Evolutionary conservation across 2,113 vertebrate genomes (phyloP), one percentile per base, ranked within the genome.

Genomic region (Leptosomus discolor): DNA sequence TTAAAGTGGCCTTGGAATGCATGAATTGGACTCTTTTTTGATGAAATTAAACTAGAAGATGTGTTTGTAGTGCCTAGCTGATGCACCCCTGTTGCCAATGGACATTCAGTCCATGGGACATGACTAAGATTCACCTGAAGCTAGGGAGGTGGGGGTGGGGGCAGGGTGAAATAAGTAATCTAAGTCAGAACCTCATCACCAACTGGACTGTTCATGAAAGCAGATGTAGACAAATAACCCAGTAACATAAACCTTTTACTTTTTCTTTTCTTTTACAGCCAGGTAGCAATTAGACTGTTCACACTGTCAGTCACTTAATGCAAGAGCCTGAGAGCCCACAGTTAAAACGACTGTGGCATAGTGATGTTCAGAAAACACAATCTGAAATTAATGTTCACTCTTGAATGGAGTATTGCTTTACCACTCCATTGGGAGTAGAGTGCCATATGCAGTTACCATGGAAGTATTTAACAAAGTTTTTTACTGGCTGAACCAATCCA

Each of bases 211-310:
- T 60, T 73, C 53, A 21, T 46, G 79, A 48, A 76, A 69, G 9
- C 10, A 92, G 8, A 46, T 56, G 20, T n/a, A 71, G 48, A 57
- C 20, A 85, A 80, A 69, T 51, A 71, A 41, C 4, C 1, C 2
- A 19, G 6, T 53, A 77, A 39, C 18, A 51, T 0, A 54, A 11
- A 36, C 0, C 4, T 29, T 34, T 39, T 63, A 0, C 11, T 51
- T 39, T 67, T 56, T 54, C 5, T 75, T 89, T 77, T 46, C 1
- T 58, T 61, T 70, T 39, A 23, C 2, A 1, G 6, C 4, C 36
- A 50, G 73, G 34, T 29, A 22, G 9, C 19, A 89, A 34, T 19
- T 71, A 88, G 75, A 54, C 21, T 78, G 17, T 67, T 79, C 36
- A n/a, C 12, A 8, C 24, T 63, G 13, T 45, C 83, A 90, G 14